Conservation (phyloP, 2,888 invertebrate genomes). For the Aradus depressus region DNA sequence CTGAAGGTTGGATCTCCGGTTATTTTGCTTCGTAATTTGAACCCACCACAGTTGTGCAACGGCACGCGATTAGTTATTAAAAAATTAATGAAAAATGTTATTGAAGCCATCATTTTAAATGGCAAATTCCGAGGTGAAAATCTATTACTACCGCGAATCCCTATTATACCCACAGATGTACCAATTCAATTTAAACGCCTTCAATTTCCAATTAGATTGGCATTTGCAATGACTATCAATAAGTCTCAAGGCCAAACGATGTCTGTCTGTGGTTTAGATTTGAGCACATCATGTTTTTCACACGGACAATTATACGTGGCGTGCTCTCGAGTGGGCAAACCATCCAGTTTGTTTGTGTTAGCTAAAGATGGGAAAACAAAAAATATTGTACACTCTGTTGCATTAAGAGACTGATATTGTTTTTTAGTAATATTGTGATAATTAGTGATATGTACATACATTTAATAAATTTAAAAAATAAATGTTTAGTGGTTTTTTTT, state of each 20-base stretch:
- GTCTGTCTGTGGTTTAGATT: constrained; percentile 19
- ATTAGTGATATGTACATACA: no score
- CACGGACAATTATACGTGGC: constrained; percentile 24
- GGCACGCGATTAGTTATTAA: constrained; percentile 30
- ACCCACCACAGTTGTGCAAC: constrained; percentile 32
- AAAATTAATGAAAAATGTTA: constrained; percentile 30
- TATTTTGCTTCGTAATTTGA: constrained; percentile 31
- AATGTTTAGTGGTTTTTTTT: no score
- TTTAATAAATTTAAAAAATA: no score
- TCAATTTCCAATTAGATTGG: constrained; percentile 26
- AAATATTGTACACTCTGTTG: constrained; percentile 30
- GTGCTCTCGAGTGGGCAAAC: constrained; percentile 28
- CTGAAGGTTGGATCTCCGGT: constrained; percentile 31
- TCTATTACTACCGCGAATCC: constrained; percentile 27
- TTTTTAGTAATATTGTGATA: no score
- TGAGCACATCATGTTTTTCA: constrained; percentile 23
- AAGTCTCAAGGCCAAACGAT: constrained; percentile 27
- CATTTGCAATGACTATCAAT: constrained; percentile 27
- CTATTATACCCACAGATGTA: constrained; percentile 22
- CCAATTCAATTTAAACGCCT: constrained; percentile 25
- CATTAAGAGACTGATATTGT: no score
- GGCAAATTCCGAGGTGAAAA: constrained; percentile 29
- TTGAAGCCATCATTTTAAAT: constrained; percentile 30
- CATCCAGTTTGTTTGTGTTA: constrained; percentile 30
- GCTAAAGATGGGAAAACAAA: constrained; percentile 30